Evolutionary conservation across 1,140 invertebrate species (phyloP), one percentile per base, ranked within the genome.

Genomic region (Camponotus floridanus): DNA sequence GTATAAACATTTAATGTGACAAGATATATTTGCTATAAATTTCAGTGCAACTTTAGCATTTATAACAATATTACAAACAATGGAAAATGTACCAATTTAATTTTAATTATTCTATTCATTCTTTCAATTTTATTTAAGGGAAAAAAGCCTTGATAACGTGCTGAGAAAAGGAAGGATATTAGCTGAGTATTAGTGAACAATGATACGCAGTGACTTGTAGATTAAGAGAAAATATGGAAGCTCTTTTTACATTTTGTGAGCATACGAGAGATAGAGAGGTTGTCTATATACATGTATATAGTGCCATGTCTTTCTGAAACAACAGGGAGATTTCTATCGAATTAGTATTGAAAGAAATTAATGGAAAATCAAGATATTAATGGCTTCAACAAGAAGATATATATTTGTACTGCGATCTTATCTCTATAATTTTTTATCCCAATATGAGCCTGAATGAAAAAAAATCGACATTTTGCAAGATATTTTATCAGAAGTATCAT

Each of bases 261-360:
- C 68, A 62, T 67, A 87, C 11, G 15, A 26, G 26, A 26, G 26
- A 26, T 26, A 26, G 26, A 26, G 26, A 87, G 13, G 31, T 78
- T 84, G n/a, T 84, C 76, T 68, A 85, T 68, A 85, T 68, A 88
- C 11, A 39, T 87, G 86, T 88, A 88, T 55, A 87, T 88, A 88
- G 85, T 85, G 86, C 86, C 86, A 88, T 76, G 87, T 88, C 67
- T 88, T 88, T 88, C 67, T 74, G 85, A 85, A 57, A 70, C 33
- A 68, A 21, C 57, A 61, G 55, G 61, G 18, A 76, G 33, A 31
- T 64, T 31, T 78, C 11, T 21, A 65, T 78, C 33, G 11, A 65
- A 78, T 78, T 64, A 64, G 9, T 64, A 48, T 64, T 9, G 18
- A 48, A 62, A 2, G 18, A 78, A 78, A 61, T 45, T 64, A 65